These are phyloP conservation scores for Hippocampus zosterae DNA, from an alignment of 2,113 vertebrate genomes.

Conservation along the genomic window DNA sequence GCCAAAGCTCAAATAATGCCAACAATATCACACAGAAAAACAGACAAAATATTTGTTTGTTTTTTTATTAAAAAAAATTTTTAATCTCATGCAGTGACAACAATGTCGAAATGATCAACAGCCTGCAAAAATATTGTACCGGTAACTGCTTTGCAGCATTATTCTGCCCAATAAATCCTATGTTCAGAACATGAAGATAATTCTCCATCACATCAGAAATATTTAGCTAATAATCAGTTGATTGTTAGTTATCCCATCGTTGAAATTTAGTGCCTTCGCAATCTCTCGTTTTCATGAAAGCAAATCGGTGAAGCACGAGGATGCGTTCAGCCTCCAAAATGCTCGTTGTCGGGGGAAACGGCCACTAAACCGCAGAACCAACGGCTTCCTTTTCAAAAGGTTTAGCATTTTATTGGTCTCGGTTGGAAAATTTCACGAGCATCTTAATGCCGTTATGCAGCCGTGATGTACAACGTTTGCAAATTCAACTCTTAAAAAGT, in stretches of 20 bases:
- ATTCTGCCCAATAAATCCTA: background rate
- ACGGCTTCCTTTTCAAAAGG: background rate
- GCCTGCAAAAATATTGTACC: background rate
- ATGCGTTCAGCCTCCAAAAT: background rate
- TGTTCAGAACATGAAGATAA: background rate
- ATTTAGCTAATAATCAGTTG: too few species aligned
- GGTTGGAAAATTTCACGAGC: background rate
- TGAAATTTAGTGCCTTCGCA: too few species aligned
- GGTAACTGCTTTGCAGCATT: background rate
- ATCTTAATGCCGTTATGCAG: too few species aligned
- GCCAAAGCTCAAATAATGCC: constrained; percentile 46
- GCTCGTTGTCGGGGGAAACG: too few species aligned
- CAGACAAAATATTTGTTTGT: background rate
- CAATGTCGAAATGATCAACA: background rate
- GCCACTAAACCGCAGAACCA: too few species aligned
- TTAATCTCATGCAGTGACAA: background rate
- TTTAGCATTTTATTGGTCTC: background rate
- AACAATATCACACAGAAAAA: constrained; percentile 32
- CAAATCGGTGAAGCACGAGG: background rate
- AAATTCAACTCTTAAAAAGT: background rate
- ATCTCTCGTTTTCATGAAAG: background rate
- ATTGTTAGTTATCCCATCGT: too few species aligned
- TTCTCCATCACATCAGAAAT: background rate
- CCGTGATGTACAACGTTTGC: background rate
- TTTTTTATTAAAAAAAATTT: too few species aligned